These are phyloP conservation scores for Panthera leo DNA, from an alignment of 2,113 vertebrate species.

Conservation along the genomic window DNA sequence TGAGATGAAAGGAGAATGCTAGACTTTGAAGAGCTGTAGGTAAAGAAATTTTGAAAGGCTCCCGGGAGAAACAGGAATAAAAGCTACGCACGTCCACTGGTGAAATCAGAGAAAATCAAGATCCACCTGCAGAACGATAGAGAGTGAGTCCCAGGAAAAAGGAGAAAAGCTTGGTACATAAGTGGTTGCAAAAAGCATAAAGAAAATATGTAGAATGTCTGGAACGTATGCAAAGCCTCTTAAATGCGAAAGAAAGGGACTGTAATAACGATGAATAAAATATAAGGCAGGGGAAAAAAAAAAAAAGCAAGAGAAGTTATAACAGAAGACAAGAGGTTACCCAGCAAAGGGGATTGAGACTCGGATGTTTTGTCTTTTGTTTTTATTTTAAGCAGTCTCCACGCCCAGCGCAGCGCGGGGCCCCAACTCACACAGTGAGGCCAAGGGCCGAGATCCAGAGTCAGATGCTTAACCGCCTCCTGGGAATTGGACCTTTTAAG, in stretches of 20 bases:
- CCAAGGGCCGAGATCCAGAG: too few relatives aligned
- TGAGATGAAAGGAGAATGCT: not conserved
- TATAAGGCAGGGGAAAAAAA: not conserved
- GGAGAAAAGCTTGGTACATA: not conserved
- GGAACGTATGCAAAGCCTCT: not conserved
- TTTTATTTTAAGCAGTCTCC: too few relatives aligned
- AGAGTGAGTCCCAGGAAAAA: not conserved
- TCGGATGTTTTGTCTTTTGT: not conserved
- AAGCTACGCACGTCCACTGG: not conserved
- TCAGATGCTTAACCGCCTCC: too few relatives aligned
- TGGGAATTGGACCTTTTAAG: not conserved
- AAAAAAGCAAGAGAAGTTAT: not conserved
- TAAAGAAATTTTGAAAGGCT: not conserved
- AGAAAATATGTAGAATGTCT: not conserved
- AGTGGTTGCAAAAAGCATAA: not conserved
- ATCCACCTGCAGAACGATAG: not conserved
- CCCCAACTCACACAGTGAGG: too few relatives aligned
- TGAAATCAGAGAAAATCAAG: not conserved
- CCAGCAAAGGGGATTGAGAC: not conserved
- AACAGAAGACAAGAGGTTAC: not conserved
- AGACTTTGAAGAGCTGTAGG: not conserved
- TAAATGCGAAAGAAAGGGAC: not conserved
- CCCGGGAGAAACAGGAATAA: not conserved
- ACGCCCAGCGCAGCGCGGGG: too few relatives aligned
- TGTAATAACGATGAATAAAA: too few relatives aligned